phyloP scores from a whole-genome alignment of 2,888 invertebrate species.

The Ornithoptera alexandrae region DNA sequence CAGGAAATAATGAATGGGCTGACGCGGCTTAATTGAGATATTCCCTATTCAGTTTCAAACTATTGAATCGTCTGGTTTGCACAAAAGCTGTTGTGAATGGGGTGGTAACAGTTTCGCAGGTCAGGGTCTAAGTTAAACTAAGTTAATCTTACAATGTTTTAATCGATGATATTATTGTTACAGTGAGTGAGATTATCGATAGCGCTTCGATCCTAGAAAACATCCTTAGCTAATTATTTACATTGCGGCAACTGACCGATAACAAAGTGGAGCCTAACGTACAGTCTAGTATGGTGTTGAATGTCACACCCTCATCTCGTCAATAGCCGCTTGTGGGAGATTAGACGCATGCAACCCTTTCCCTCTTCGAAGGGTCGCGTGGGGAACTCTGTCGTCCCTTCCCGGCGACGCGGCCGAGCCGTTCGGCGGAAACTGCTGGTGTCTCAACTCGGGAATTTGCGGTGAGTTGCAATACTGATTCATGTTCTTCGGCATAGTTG shows the following conservation, averaged over 20 bases:
- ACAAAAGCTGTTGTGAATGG: neutral
- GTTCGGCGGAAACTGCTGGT: conserved; percentile 80
- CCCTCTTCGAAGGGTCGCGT: conserved; percentile 68
- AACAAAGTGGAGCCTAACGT: conserved; percentile 51
- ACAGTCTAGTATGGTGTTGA: conserved; percentile 47
- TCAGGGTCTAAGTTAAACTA: neutral
- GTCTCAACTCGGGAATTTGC: conserved; percentile 61
- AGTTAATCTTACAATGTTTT: conserved; percentile 1
- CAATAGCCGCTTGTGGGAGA: conserved; percentile 91
- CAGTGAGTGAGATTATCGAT: conserved; percentile 62
- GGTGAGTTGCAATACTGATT: conserved; percentile 76
- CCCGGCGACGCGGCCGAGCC: conserved; percentile 74
- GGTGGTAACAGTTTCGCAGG: too few species aligned
- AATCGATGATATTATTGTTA: conserved; percentile 55
- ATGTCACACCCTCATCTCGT: conserved; percentile 94
- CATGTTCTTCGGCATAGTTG: conserved; percentile 82
- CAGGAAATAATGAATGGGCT: conserved; percentile 10
- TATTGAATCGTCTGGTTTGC: neutral
- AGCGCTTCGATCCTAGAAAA: conserved; percentile 59
- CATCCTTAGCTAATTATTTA: conserved; percentile 56
- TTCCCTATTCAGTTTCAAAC: conserved; percentile 1
- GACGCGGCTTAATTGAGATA: conserved; percentile 7
- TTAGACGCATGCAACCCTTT: conserved; percentile 77
- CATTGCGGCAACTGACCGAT: conserved; percentile 49
- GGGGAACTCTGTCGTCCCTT: conserved; percentile 56